Evolutionary conservation across 2,113 vertebrate species (phyloP).

Genomic region (Prinia subflava): DNA sequence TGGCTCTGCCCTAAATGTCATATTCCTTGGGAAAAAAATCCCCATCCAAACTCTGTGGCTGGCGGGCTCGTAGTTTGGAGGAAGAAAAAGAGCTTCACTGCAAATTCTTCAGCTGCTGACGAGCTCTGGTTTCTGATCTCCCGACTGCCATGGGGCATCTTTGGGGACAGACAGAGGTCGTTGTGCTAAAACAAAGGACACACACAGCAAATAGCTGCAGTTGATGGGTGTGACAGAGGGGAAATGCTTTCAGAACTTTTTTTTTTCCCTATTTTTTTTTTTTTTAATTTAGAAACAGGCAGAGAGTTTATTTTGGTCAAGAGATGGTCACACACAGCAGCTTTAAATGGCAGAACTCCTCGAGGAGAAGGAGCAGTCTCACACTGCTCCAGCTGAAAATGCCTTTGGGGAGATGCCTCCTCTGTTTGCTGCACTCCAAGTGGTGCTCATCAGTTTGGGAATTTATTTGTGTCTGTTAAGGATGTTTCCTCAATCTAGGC

Average conservation of each 20-base stretch:
- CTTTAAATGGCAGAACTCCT: background rate
- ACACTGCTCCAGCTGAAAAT: background rate
- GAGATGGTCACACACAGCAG: background rate
- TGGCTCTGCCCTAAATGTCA: background rate
- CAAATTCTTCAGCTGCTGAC: background rate
- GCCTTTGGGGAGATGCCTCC: background rate
- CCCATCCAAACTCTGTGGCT: background rate
- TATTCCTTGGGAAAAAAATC: background rate
- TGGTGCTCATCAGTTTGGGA: background rate
- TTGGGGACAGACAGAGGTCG: background rate
- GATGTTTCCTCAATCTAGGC: background rate
- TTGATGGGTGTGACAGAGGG: slow-evolving; percentile 37
- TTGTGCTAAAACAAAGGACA: slow-evolving; percentile 50
- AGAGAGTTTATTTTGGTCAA: slow-evolving; percentile 48
- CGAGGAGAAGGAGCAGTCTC: background rate
- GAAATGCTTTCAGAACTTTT: slow-evolving; percentile 35
- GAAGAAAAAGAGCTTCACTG: background rate
- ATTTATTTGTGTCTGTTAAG: background rate
- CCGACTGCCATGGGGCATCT: slow-evolving; percentile 30
- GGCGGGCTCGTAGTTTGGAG: background rate
- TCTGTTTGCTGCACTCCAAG: background rate
- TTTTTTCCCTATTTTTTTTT: background rate
- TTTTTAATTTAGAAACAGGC: background rate
- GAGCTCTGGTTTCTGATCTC: slow-evolving; percentile 11
- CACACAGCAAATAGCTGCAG: slow-evolving; percentile 39